Base-by-base conservation (phyloP, 2,113 vertebrate species). In the Aplodontia rufa region DNA sequence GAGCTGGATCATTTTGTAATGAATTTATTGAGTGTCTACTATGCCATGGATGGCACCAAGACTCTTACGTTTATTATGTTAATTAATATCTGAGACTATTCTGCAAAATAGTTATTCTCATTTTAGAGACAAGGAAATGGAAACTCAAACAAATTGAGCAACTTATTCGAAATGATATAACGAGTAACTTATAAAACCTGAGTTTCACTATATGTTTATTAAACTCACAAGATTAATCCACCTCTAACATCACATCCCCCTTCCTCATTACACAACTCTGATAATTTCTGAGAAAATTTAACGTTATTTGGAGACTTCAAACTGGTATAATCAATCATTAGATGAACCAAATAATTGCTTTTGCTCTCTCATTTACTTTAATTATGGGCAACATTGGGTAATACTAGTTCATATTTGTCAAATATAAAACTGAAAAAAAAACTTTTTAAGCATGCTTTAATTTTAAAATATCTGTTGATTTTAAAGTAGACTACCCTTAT, bases 261-360 rank as follows among this genome's bases (percentile, higher is more conserved):
- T 81, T 22, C 53, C 66, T 85, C 49, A 86, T 93, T 96, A 69
- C 26, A 89, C 12, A 96, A 92, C 53, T 88, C 86, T 47, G 35
- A 92, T 93, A 94, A 96, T 93, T 96, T 90, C 30, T 91, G 58
- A 96, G 76, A 96, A 93, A 95, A 84, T 90, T 87, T 95, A 92
- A 92, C 95, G 49, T 24, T 95, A 83, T 86, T 93, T 86, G 62
- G 94, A 94, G 45, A 82, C 55, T 95, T 90, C 53, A 91, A 79
- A 95, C 87, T 93, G 69, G 58, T 88, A 19, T 93, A 96, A 96
- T 97, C 92, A 96, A 95, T 97, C 95, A 97, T 95, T 95, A 97
- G 95, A 88, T 96, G 94, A 97, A 96, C 95, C 85, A 95, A 95
- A 97, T 97, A 97, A 97, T 97, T 98, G 95, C 64, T 97, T 98